Conservation (phyloP, 2,888 invertebrate genomes). For the Neoscelio sp. region DNA sequence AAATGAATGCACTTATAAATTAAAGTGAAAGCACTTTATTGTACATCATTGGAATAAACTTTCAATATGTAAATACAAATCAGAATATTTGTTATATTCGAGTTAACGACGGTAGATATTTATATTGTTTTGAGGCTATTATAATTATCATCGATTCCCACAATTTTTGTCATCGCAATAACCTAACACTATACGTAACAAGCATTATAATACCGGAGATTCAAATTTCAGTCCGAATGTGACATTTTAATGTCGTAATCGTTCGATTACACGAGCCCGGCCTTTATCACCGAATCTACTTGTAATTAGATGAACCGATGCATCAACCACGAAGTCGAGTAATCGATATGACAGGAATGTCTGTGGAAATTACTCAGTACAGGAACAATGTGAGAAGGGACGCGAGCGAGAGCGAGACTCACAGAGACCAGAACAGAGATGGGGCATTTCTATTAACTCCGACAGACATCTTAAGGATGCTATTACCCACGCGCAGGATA, state of each 20-base stretch:
- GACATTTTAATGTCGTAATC: constrained; percentile 41
- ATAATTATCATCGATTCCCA: constrained; percentile 14
- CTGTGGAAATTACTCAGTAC: constrained; percentile 55
- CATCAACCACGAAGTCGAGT: constrained; percentile 54
- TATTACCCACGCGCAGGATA: constrained; percentile 44
- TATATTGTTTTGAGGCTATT: constrained; percentile 21
- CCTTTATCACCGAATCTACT: constrained; percentile 52
- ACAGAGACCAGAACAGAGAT: constrained; percentile 34
- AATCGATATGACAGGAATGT: constrained; percentile 63
- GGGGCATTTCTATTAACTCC: constrained; percentile 50
- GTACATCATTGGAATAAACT: too few relatives aligned
- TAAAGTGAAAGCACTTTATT: too few relatives aligned
- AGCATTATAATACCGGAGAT: not conserved
- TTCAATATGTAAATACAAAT: not conserved
- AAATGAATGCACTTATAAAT: too few relatives aligned
- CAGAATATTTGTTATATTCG: too few relatives aligned
- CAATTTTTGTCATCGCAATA: constrained; percentile 20
- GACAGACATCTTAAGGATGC: constrained; percentile 60
- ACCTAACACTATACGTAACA: constrained; percentile 7
- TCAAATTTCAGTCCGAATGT: constrained; percentile 36
- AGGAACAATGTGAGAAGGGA: constrained; percentile 61
- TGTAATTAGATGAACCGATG: constrained; percentile 62
- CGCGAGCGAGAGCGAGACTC: constrained; percentile 44
- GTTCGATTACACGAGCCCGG: constrained; percentile 43
- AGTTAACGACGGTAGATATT: too few relatives aligned